phyloP scores from a whole-genome alignment of 2,888 invertebrate species.

The Argyresthia albistria region DNA sequence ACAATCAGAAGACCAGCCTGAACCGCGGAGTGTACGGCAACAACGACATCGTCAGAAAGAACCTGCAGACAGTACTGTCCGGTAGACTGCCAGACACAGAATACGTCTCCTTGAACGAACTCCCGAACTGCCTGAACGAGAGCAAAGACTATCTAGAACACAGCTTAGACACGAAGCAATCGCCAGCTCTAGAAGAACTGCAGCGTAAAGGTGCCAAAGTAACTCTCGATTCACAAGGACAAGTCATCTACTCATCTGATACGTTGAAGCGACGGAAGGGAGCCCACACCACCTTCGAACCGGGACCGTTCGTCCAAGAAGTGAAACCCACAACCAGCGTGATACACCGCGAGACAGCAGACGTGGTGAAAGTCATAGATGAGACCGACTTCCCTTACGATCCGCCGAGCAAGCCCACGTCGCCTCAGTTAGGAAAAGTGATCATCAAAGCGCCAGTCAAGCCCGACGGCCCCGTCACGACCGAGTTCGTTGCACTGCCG shows the following conservation, averaged over 20 bases:
- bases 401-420: conserved; percentile 66
- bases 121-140: conserved; percentile 72
- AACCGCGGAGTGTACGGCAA: conserved; percentile 72
- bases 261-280: conserved; percentile 85
- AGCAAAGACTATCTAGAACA: conserved; percentile 57
- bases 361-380: conserved; percentile 48
- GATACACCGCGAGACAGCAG: conserved; percentile 51
- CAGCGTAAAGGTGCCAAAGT: conserved; percentile 82
- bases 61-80: conserved; percentile 72
- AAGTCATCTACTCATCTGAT: conserved; percentile 90
- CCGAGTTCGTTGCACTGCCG: conserved; percentile 73
- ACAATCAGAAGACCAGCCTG: conserved; percentile 75
- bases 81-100: conserved; percentile 78
- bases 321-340: conserved; percentile 48
- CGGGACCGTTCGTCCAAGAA: conserved; percentile 87
- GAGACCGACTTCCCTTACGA: conserved; percentile 63
- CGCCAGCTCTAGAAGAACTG: conserved; percentile 46
- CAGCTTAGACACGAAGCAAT: conserved; percentile 36
- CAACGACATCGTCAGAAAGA: conserved; percentile 78
- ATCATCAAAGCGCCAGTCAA: conserved; percentile 71
- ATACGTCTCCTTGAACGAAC: conserved; percentile 86
- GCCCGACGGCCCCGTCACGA: conserved; percentile 52
- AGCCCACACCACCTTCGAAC: conserved; percentile 89
- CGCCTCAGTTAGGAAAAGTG: conserved; percentile 77
- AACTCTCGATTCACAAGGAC: conserved; percentile 87